Base-by-base conservation (phyloP, 2,888 invertebrate genomes). In the Caenorhabditis zanzibari region DNA sequence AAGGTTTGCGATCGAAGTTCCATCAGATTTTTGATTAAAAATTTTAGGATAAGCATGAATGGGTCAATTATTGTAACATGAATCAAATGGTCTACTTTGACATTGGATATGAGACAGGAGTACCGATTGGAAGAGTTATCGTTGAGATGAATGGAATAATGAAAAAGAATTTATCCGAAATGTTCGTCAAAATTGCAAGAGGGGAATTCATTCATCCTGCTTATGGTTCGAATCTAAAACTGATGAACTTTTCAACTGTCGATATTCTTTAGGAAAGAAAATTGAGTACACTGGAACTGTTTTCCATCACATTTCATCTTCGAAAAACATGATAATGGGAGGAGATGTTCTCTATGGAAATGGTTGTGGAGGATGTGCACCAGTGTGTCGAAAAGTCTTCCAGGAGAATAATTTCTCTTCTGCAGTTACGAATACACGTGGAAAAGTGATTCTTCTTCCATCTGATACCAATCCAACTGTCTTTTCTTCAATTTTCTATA, bases 71-170 rank as follows among this genome's bases (percentile, higher is more conserved):
- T 47, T 84, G 84, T 68, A 76, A 84, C 32, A 61, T 84, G 84
- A 80, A 76, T 54, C 84, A 84, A 52, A 56, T 76, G 59, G 84
- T 81, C 38, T 84, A 75, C 35, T 71, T 84, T 41, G 84, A 84
- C 35, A 66, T 84, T 52, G 84, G 84, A 9, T 84, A 44, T 54
- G 84, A 84, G 28, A 80, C 72, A 0, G 80, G 84, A 28, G 80
- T 81, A 0, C 84, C 84, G 32, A 64, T 84, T 14, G 76, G 80
- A 16, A 56, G 83, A 64, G 71, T 83, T 14, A 32, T 83, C 5
- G 41, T 83, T n/a, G 64, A 83, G 52, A 22, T 83, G 69, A 71
- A 83, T 26, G 35, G 19, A n/a, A 12, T 28, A 3, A 52, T 64
- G 35, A 83, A 56, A 19, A 68, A 69, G 52, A 35, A 52, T 19